Percentiles rank a stretch among this genome's conserved stretches.
These are phyloP conservation scores for Bufotes viridis DNA, from an alignment of 2,797 vertebrate species.

Conservation along the genomic window DNA sequence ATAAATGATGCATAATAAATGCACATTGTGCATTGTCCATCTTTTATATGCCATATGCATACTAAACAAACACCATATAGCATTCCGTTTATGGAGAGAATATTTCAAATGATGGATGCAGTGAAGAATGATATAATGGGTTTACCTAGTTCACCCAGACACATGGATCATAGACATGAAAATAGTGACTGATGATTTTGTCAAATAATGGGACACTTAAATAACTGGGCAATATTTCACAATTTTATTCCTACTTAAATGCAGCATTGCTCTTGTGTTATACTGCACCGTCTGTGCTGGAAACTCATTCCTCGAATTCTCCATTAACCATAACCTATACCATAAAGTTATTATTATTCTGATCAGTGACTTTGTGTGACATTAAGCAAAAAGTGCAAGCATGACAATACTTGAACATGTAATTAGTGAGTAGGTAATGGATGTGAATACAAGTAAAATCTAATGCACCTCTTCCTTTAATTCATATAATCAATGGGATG, in stretches of 20 bases:
- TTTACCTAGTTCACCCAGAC: background rate
- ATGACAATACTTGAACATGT: background rate
- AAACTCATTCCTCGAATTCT: background rate
- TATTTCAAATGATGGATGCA: background rate
- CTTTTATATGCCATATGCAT: background rate
- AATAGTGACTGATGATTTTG: background rate
- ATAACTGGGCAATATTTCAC: background rate
- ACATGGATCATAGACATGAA: conserved; percentile 8
- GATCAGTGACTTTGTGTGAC: background rate
- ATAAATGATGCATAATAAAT: background rate
- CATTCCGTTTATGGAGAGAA: background rate
- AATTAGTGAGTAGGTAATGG: background rate
- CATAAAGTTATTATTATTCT: background rate
- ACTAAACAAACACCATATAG: background rate
- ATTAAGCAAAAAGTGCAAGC: background rate
- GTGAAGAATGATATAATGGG: background rate
- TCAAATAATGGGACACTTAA: background rate
- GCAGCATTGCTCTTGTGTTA: background rate
- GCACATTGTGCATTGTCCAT: background rate
- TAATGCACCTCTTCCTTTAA: background rate
- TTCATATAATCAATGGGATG: conserved; percentile 4
- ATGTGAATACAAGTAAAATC: conserved; percentile 1
- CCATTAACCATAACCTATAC: background rate
- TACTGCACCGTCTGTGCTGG: background rate
- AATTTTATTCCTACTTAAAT: conserved; percentile 2